Percentiles rank a stretch among this genome's conserved stretches.
These are phyloP conservation scores for Dyspetes luteomarginatus DNA, from an alignment of 2,888 invertebrate species.

Conservation along the genomic window DNA sequence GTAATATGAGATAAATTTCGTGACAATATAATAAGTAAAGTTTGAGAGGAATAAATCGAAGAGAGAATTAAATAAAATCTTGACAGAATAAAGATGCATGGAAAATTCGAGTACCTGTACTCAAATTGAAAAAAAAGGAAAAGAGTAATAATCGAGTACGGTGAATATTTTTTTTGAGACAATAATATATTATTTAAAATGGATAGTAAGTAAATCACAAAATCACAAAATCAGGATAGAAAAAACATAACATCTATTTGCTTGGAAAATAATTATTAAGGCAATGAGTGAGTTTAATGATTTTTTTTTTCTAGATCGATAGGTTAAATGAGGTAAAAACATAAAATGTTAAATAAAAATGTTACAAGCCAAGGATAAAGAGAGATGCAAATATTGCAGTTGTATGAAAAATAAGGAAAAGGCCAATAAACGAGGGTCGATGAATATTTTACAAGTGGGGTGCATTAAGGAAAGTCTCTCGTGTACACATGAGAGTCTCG, in stretches of 20 bases:
- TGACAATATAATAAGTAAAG: too few relatives aligned
- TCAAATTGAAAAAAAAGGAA: too few relatives aligned
- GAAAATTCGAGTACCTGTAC: too few relatives aligned
- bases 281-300: background rate
- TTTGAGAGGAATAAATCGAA: too few relatives aligned
- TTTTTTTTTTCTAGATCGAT: background rate
- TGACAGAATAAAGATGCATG: too few relatives aligned
- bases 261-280: background rate
- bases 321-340: background rate
- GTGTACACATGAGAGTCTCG: background rate
- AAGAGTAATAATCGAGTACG: too few relatives aligned
- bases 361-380: background rate
- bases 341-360: background rate
- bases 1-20: too few relatives aligned
- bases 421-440: constrained; percentile 33
- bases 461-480: constrained; percentile 5
- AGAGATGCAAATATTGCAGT: background rate
- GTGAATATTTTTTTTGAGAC: too few relatives aligned
- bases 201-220: too few relatives aligned
- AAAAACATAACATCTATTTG: background rate
- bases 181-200: too few relatives aligned
- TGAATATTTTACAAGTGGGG: constrained; percentile 41
- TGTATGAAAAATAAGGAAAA: background rate
- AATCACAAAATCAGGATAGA: background rate
- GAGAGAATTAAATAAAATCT: too few relatives aligned